A percentile compares a stretch with the other conserved stretches of the same genome.
These are phyloP conservation scores for Agonopterix subpropinquella DNA, from an alignment of 2,888 invertebrate genomes.

Conservation along the genomic window DNA sequence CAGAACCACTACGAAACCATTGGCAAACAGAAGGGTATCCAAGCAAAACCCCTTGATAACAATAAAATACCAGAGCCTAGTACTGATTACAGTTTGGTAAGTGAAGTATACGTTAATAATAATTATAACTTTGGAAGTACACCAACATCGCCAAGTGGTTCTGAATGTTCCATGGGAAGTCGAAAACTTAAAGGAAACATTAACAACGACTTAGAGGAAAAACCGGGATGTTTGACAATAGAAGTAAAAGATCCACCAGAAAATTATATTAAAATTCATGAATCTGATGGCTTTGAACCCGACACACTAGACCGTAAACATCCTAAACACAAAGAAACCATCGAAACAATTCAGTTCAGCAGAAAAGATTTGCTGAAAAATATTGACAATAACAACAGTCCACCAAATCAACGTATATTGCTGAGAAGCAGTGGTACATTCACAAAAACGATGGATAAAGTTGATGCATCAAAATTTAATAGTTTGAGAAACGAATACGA, in stretches of 20 bases:
- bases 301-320: conserved; percentile 90
- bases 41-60: conserved; percentile 20
- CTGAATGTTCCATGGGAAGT: conserved; percentile 75
- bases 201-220: conserved; percentile 69
- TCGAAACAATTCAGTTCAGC: conserved; percentile 44
- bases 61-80: conserved; percentile 44
- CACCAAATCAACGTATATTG: conserved; percentile 71
- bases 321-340: conserved; percentile 52
- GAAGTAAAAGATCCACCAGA: conserved; percentile 89
- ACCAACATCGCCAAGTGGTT: conserved; percentile 75
- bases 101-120: conserved; percentile 87
- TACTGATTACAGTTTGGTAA: conserved; percentile 81
- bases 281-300: conserved; percentile 90
- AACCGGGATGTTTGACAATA: conserved; percentile 88
- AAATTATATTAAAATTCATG: conserved; percentile 84
- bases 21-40: conserved; percentile 27
- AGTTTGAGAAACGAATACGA: conserved; percentile 86
- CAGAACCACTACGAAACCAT: conserved; percentile 65
- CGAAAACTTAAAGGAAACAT: conserved; percentile 70
- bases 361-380: conserved; percentile 49
- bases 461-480: conserved; percentile 70
- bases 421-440: conserved; percentile 83
- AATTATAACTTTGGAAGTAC: conserved; percentile 79
- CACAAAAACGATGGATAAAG: conserved; percentile 64
- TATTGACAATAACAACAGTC: conserved; percentile 32